Base-by-base conservation (phyloP, 2,797 vertebrate genomes). In the Emydoidea blandingii region DNA sequence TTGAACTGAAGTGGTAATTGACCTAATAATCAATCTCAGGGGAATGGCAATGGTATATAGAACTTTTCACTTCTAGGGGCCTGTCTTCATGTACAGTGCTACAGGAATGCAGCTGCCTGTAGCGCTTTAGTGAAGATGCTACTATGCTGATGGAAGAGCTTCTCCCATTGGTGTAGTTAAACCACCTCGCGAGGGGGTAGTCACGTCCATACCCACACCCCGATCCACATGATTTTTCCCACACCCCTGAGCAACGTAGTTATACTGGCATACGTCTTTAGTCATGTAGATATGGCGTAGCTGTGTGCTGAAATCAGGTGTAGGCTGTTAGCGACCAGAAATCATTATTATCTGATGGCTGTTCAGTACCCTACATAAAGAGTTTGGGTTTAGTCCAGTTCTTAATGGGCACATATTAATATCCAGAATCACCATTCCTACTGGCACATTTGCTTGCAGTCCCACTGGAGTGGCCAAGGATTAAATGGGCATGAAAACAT, bases 401-500 rank as follows among this genome's bases (percentile, higher is more conserved):
- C 41, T 84, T 74, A 86, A 53, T 59, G 44, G 91, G 79, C 3
- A 31, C 11, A 5, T 8, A 54, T 86, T 49, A 84, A 23, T 41
- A 29, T 4, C 41, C 44, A 31, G 81, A 83, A 95, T 56, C 41
- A 82, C 72, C 11, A 15, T 53, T 79, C 78, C 50, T 87, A 83
- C 16, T 87, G 54, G 8, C 3, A 81, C 49, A 86, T 53, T 18
- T 94, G 83, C 68, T 92, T 81, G 59, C 78, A 91, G 79, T 90
- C 78, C 49, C 59, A 54, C 80, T 21, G 82, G 4, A 92, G 87
- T 56, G 91, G 90, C 93, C 92, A 94, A 79, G 41, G 90, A 96
- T 94, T 96, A 96, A 96, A 96, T 2, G 74, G 81, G 86, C 1
- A 3, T 95, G 94, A 94, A 96, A 96, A 90, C 59, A 68, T 81